A percentile compares a stretch with the other conserved stretches of the same genome.
Evolutionary conservation across 1,140 invertebrate species (phyloP).

Genomic region (Cryptotermes secundus): DNA sequence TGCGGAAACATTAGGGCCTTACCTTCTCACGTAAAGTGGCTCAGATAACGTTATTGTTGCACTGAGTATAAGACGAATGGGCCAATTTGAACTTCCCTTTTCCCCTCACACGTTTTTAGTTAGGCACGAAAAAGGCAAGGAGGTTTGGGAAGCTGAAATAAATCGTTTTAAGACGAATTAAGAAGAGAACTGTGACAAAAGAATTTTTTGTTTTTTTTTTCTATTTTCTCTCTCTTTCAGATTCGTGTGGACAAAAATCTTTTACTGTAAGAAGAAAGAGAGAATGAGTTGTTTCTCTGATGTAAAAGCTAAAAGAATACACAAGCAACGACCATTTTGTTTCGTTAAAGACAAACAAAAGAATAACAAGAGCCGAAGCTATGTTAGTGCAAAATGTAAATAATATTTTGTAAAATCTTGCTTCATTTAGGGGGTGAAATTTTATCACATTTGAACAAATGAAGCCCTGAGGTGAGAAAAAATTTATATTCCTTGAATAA

Average conservation of each 20-base stretch:
- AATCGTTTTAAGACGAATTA: constrained; percentile 3
- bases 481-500: too few relatives aligned
- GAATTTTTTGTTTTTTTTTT: not conserved
- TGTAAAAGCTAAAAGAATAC: not conserved
- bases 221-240: not conserved
- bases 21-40: not conserved
- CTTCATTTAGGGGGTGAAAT: too few relatives aligned
- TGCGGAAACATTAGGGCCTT: constrained; percentile 30
- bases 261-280: not conserved
- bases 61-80: constrained; percentile 13
- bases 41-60: not conserved
- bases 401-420: too few relatives aligned
- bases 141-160: not conserved
- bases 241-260: not conserved
- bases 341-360: not conserved
- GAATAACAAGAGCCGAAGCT: not conserved
- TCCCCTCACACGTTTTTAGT: constrained; percentile 21
- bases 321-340: not conserved
- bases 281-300: not conserved
- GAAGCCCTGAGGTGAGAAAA: too few relatives aligned
- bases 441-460: too few relatives aligned
- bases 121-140: not conserved
- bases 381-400: not conserved
- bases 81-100: constrained; percentile 25
- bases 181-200: not conserved